phyloP scores from a whole-genome alignment of 2,113 vertebrate genomes.

The Otocyon megalotis region DNA sequence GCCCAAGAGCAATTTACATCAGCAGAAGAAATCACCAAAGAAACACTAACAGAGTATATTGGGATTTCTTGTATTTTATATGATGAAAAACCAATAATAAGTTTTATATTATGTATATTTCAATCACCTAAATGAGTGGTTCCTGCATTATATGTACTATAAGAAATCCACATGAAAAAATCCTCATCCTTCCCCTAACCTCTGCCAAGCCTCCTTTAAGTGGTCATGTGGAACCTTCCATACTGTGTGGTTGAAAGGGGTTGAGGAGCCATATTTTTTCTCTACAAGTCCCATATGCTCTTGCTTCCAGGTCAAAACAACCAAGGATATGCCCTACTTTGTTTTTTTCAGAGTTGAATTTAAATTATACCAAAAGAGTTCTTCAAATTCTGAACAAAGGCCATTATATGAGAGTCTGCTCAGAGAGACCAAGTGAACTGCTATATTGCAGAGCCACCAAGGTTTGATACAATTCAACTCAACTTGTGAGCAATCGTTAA shows the following conservation, averaged over 20 bases:
- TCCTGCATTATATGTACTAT: background rate
- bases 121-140: background rate
- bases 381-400: background rate
- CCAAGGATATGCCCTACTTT: background rate
- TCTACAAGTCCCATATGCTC: background rate
- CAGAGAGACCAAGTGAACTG: background rate
- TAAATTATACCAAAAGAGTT: slow-evolving; percentile 6
- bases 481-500: background rate
- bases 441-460: background rate
- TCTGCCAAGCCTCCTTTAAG: background rate
- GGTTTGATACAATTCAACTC: background rate
- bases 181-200: background rate
- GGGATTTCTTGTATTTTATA: slow-evolving; percentile 10
- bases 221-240: background rate
- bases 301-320: background rate
- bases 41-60: background rate
- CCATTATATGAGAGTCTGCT: background rate
- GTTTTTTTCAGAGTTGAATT: background rate
- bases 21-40: background rate
- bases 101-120: background rate
- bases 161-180: slow-evolving; percentile 13
- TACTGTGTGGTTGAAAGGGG: background rate
- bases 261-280: background rate
- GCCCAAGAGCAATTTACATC: background rate
- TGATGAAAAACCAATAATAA: background rate